Conservation (phyloP, 2,888 invertebrate genomes). For the Eristalis pertinax region DNA sequence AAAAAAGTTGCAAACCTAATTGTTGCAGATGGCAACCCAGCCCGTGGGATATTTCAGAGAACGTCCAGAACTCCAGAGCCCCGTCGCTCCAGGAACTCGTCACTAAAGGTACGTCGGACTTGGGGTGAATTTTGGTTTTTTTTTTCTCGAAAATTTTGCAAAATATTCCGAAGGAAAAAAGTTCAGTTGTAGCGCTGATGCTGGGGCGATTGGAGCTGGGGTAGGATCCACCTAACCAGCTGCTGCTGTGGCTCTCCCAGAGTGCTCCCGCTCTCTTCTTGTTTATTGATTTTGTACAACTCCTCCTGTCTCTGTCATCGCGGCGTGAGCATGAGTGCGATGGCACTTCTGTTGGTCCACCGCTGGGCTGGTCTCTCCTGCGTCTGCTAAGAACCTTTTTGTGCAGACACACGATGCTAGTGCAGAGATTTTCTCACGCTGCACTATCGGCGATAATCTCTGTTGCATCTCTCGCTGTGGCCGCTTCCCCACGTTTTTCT, state of each 20-base stretch:
- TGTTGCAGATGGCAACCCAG: slow-evolving; percentile 54
- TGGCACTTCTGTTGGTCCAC: slow-evolving; percentile 17
- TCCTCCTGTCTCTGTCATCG: slow-evolving; percentile 14
- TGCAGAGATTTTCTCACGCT: slow-evolving; percentile 44
- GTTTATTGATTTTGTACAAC: slow-evolving; percentile 64
- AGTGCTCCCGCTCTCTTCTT: slow-evolving; percentile 34
- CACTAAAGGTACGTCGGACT: slow-evolving; percentile 26
- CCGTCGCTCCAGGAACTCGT: neutral
- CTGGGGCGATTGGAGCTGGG: slow-evolving; percentile 21
- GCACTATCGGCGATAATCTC: slow-evolving; percentile 22
- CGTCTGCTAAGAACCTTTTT: slow-evolving; percentile 5
- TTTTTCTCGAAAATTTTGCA: neutral
- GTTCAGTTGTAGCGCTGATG: slow-evolving; percentile 28
- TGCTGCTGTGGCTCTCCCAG: slow-evolving; percentile 37
- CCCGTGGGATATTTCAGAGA: slow-evolving; percentile 33
- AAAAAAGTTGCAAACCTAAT: slow-evolving; percentile 11
- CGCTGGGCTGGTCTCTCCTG: neutral
- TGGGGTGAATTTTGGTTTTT: neutral
- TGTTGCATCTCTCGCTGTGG: slow-evolving; percentile 37
- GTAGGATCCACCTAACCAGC: slow-evolving; percentile 69
- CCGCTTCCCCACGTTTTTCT: slow-evolving; percentile 55
- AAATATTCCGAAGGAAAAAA: neutral
- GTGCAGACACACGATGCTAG: slow-evolving; percentile 7
- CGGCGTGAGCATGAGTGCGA: neutral
- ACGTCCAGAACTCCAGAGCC: neutral